These are phyloP conservation scores for Thunnus albacares DNA, from an alignment of 2,797 vertebrate species.

Conservation along the genomic window DNA sequence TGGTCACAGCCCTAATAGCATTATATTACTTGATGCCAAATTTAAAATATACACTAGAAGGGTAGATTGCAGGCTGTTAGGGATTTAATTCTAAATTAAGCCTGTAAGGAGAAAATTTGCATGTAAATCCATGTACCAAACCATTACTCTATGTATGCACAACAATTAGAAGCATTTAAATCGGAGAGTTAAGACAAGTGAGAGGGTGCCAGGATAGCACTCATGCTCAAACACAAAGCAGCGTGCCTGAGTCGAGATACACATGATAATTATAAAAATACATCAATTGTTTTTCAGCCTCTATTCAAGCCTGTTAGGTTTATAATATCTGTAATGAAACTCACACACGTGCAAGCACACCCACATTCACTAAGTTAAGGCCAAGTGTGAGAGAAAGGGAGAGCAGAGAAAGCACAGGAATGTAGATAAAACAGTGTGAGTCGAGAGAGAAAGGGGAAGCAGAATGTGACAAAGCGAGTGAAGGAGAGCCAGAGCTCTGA, in stretches of 20 bases:
- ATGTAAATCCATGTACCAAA: constrained; percentile 71
- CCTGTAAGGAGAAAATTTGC: constrained; percentile 66
- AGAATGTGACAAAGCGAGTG: constrained; percentile 66
- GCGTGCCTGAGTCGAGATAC: not conserved
- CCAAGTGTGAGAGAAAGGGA: constrained; percentile 38
- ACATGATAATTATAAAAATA: constrained; percentile 38
- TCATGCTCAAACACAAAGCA: not conserved
- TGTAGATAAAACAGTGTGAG: constrained; percentile 39
- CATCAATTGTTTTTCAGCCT: constrained; percentile 27
- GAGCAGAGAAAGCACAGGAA: constrained; percentile 33
- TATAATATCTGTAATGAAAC: constrained; percentile 30
- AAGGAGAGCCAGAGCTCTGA: constrained; percentile 66
- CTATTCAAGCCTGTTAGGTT: constrained; percentile 38
- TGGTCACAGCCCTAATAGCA: constrained; percentile 75
- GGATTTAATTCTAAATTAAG: constrained; percentile 77
- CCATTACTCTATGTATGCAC: constrained; percentile 47
- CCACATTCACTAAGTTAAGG: constrained; percentile 19
- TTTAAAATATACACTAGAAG: constrained; percentile 56
- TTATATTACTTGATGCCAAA: constrained; percentile 74
- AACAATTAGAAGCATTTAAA: constrained; percentile 70
- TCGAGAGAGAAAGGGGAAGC: constrained; percentile 42
- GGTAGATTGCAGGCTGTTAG: constrained; percentile 68
- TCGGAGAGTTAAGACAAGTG: constrained; percentile 40
- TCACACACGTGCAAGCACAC: not conserved
- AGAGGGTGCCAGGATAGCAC: constrained; percentile 30